These are phyloP conservation scores for Tadarida brasiliensis DNA, from an alignment of 2,797 vertebrate species.

Conservation along the genomic window DNA sequence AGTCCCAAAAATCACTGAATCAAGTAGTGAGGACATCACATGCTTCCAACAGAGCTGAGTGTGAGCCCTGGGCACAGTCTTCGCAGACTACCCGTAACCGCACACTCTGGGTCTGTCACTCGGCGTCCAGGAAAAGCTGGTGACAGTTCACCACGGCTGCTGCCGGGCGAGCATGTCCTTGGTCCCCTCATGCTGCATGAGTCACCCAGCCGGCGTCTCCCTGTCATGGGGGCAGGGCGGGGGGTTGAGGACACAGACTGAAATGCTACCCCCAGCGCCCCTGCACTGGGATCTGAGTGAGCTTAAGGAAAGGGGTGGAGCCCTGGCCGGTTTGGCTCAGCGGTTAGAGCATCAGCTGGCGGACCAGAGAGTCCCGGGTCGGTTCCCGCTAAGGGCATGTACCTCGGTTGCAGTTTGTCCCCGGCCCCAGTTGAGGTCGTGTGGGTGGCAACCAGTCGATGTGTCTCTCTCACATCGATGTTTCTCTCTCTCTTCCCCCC, in stretches of 20 bases:
- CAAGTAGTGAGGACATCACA: rapidly evolving
- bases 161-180: not conserved
- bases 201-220: not conserved
- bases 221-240: not conserved
- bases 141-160: not conserved
- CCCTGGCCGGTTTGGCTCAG: too few species aligned
- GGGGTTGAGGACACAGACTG: not conserved
- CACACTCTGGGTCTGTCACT: not conserved
- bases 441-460: too few species aligned
- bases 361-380: too few species aligned
- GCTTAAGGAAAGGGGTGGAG: not conserved
- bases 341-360: too few species aligned
- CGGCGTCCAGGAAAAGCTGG: too few species aligned
- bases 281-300: rapidly evolving
- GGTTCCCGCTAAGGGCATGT: too few species aligned
- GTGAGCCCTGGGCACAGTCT: not conserved
- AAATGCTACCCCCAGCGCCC: not conserved
- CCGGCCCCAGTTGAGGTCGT: too few species aligned
- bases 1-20: not conserved
- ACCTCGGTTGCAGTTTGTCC: too few species aligned
- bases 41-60: not conserved
- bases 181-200: not conserved
- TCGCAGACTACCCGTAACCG: rapidly evolving
- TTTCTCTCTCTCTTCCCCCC: too few species aligned
- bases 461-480: too few species aligned